These are phyloP conservation scores for Delichon dasypus DNA, from an alignment of 2,797 vertebrate genomes.

Conservation along the genomic window DNA sequence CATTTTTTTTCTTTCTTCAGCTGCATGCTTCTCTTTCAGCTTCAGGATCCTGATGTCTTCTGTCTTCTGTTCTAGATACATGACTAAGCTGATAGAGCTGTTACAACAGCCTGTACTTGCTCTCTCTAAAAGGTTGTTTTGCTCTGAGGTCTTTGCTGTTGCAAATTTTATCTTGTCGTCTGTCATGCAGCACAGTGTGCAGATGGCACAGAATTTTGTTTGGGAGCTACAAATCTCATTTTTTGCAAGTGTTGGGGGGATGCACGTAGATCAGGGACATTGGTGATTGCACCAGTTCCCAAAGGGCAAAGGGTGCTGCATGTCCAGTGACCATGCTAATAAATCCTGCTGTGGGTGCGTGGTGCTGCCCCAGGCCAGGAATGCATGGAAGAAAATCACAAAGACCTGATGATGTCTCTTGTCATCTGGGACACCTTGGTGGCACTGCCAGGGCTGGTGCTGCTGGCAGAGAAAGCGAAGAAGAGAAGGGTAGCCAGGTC, in stretches of 20 bases:
- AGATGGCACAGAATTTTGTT: conserved; percentile 26
- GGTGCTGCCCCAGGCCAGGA: not conserved
- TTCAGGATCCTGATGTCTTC: not conserved
- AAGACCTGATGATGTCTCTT: not conserved
- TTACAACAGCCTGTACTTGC: not conserved
- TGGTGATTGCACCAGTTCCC: not conserved
- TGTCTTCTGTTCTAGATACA: not conserved
- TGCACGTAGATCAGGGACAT: not conserved
- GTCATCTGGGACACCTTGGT: not conserved
- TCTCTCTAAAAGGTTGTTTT: conserved; percentile 1
- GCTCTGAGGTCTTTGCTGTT: conserved; percentile 18
- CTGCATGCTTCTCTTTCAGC: not conserved
- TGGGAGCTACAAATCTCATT: not conserved
- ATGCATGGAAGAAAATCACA: not conserved
- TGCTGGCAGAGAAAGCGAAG: not conserved
- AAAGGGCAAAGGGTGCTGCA: not conserved
- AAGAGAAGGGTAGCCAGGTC: not conserved
- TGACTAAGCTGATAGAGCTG: not conserved
- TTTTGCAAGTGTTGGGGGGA: not conserved
- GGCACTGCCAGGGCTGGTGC: not conserved
- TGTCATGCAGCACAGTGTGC: not conserved
- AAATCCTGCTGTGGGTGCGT: not conserved
- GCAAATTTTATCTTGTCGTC: conserved; percentile 23
- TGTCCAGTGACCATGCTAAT: not conserved
- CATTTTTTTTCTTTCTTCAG: not conserved